A percentile compares a stretch with the other conserved stretches of the same genome.
Conservation (phyloP, 2,888 invertebrate genomes). For the Platypus cylindrus region DNA sequence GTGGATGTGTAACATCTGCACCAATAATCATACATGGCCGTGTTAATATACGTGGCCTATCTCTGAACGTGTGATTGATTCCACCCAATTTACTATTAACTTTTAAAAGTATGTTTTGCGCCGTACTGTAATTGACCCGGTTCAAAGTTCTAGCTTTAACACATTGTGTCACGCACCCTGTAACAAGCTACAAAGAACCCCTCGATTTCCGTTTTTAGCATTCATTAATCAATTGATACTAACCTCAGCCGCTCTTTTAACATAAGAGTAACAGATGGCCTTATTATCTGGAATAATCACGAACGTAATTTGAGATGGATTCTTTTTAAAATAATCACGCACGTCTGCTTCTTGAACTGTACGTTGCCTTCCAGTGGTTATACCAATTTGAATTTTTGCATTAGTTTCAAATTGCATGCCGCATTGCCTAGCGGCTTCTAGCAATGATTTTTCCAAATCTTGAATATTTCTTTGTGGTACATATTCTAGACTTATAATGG, state of each 20-base stretch:
- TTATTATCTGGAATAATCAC: slow-evolving; percentile 45
- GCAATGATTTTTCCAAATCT: no score
- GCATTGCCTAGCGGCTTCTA: no score
- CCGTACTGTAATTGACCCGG: slow-evolving; percentile 45
- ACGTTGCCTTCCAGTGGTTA: no score
- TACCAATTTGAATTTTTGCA: no score
- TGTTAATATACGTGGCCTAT: slow-evolving; percentile 18
- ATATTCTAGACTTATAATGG: slow-evolving; percentile 30
- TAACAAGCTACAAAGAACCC: no score
- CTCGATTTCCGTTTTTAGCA: no score
- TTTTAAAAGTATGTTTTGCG: slow-evolving; percentile 52
- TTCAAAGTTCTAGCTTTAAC: slow-evolving; percentile 42
- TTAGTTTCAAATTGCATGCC: no score
- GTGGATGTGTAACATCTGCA: slow-evolving; percentile 88
- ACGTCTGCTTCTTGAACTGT: no score
- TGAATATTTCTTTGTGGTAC: no score
- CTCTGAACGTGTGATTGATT: slow-evolving; percentile 47
- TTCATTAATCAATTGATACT: no score
- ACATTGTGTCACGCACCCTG: slow-evolving; percentile 65
- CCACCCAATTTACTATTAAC: slow-evolving; percentile 73
- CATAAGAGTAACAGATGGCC: slow-evolving; percentile 29
- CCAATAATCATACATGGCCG: slow-evolving; percentile 52
- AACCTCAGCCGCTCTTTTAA: slow-evolving; percentile 60
- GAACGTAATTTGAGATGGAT: no score
- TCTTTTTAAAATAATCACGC: no score